These are phyloP conservation scores for Greenwoodochromis staneri DNA, from an alignment of 2,113 vertebrate species.

Conservation along the genomic window DNA sequence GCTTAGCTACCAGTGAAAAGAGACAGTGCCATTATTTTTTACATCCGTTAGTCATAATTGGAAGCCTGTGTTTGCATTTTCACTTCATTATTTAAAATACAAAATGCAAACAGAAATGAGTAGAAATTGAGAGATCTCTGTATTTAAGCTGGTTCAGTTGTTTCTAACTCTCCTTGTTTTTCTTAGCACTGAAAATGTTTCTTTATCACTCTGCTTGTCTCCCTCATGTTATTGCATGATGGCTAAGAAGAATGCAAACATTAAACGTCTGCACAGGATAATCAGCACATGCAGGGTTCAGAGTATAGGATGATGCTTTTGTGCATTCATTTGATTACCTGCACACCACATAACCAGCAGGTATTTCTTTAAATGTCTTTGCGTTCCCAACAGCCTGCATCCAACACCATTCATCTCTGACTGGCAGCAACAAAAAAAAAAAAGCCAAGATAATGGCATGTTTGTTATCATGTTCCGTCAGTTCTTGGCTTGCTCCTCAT, in stretches of 20 bases:
- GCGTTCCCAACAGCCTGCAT: neutral
- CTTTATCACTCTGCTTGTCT: neutral
- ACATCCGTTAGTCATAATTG: neutral
- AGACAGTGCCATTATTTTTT: neutral
- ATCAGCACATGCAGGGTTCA: neutral
- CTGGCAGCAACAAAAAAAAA: neutral
- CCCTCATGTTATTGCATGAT: neutral
- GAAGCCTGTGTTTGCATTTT: neutral
- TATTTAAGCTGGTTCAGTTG: neutral
- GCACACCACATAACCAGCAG: neutral
- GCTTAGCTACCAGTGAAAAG: neutral
- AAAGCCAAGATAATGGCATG: constrained; percentile 12
- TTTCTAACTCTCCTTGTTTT: neutral
- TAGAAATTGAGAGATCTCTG: neutral
- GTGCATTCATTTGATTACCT: neutral
- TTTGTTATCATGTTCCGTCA: constrained; percentile 18
- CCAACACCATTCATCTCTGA: neutral
- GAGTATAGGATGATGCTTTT: neutral
- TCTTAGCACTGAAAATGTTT: neutral
- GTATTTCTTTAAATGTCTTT: neutral
- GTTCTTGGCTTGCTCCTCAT: neutral
- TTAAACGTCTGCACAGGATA: neutral
- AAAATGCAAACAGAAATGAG: neutral
- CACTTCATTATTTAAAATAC: neutral
- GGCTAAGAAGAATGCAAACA: neutral